Base-by-base conservation (phyloP, 92 coral and sea anemone genomes). In the Metridium senile region DNA sequence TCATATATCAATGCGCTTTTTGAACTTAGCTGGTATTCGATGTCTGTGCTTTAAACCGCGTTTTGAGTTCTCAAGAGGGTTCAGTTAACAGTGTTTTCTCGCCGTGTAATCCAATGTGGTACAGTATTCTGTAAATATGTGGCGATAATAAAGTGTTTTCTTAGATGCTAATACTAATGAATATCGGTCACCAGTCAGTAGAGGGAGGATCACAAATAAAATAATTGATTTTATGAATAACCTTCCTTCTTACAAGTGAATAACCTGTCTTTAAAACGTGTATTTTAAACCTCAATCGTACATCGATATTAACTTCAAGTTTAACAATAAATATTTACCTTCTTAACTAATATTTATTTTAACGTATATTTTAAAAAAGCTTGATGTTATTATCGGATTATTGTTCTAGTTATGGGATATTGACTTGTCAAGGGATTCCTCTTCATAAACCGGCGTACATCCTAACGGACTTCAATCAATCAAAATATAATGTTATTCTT, bases 21-120 rank as follows among this genome's bases (percentile, higher is more conserved):
- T 85, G 89, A 85, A 85, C 58, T 82, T 65, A 58, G 82, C 89
- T 80, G 18, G 81, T 79, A 69, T n/a, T n/a, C n/a, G n/a, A n/a
- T n/a, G n/a, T n/a, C n/a, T n/a, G n/a, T n/a, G n/a, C n/a, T n/a
- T n/a, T n/a, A n/a, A n/a, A n/a, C n/a, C n/a, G n/a, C 72, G 53
- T 30, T 63, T 31, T 59, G 3, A 22, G 7, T 18, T 7, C 11
- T 26, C 11, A 59, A 59, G 66, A 0, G 76, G 18, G 62, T 49
- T 29, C 16, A 33, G 52, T 32, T 56, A 72, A 28, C 66, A 56
- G 46, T 2, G 69, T 63, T 63, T 63, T 63, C 45, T 63, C 69
- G 43, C 3, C 3, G 31, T 23, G 69, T 63, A 31, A 63, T 63
- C 69, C 45, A 19, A 59, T 59, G 22, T 63, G 16, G 25, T 54